Evolutionary conservation across 2,888 invertebrate species (phyloP), one percentile per base, ranked within the genome.

Genomic region (Asteroscopus sphinx): DNA sequence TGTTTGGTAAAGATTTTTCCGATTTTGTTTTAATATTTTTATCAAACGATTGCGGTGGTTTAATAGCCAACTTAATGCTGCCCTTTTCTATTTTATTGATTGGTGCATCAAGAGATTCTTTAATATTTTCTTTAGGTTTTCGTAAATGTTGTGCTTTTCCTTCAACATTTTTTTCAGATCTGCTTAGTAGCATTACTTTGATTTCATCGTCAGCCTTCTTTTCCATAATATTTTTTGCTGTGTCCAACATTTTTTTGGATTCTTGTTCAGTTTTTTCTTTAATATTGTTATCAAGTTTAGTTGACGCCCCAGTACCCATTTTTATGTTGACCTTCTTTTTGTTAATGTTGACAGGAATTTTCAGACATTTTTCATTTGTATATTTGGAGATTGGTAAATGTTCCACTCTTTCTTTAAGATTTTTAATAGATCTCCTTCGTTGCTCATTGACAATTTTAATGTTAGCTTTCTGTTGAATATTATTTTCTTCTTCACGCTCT

Each of bases 31-130:
- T 9, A 11, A 16, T 15, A 9, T 40, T 12, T 26, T 15, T 21
- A 25, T 21, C 12, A 12, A 25, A 13, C 13, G 25, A 6, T 3
- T 39, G 12, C 17, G 17, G 6, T 3, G 12, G 21, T 21, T 5
- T 33, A 9, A 44, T 4, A 9, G 12, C 17, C n/a, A 13, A 16
- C 8, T 5, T 7, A 13, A 21, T n/a, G 2, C 25, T 35, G 12
- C 8, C 13, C 3, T 21, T 49, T 9, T 32, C 32, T 37, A 15
- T 37, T 1, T 15, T 26, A 46, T 16, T 30, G 15, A 16, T 46
- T 2, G 21, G 12, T 21, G 25, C 39, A n/a, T 36, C n/a, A 26
- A 9, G n/a, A 25, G 12, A 4, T 37, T 28, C 12, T 16, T 61
- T 21, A 4, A 5, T 15, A 11, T 11, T 12, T 8, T 49, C 17